A percentile compares a stretch with the other conserved stretches of the same genome.
These are phyloP conservation scores for Pharmacophagus antenor DNA, from an alignment of 2,888 invertebrate species.

Conservation along the genomic window DNA sequence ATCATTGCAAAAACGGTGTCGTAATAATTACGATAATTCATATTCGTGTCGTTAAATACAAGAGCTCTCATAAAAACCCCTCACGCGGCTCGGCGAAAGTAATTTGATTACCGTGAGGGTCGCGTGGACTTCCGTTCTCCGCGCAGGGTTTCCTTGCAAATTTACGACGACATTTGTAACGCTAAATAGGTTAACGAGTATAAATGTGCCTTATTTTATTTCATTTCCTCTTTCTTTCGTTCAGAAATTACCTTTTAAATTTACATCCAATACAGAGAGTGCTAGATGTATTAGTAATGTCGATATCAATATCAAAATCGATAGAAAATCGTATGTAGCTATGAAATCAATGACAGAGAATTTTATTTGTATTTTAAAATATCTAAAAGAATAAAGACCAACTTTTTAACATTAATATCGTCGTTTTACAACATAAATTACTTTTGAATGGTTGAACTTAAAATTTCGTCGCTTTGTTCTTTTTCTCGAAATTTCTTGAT, in stretches of 20 bases:
- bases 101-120: slow-evolving; percentile 67
- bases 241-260: slow-evolving; percentile 1
- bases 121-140: slow-evolving; percentile 46
- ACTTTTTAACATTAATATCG: too few species aligned
- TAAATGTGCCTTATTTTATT: slow-evolving; percentile 23
- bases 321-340: too few species aligned
- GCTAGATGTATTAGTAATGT: too few species aligned
- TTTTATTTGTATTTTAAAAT: too few species aligned
- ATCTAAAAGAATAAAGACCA: too few species aligned
- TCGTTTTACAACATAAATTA: too few species aligned
- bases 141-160: slow-evolving; percentile 37
- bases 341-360: too few species aligned
- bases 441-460: too few species aligned
- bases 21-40: slow-evolving; percentile 4
- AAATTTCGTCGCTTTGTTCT: too few species aligned
- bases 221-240: slow-evolving; percentile 10
- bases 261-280: slow-evolving; percentile 1
- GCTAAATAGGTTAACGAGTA: slow-evolving; percentile 25
- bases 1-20: neutral
- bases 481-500: too few species aligned
- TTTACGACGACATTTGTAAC: slow-evolving; percentile 27
- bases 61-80: slow-evolving; percentile 50
- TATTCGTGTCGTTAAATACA: slow-evolving; percentile 14
- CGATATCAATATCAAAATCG: too few species aligned
- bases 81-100: slow-evolving; percentile 67